phyloP scores from a whole-genome alignment of 2,797 vertebrate species.

The Pseudopleuronectes americanus region DNA sequence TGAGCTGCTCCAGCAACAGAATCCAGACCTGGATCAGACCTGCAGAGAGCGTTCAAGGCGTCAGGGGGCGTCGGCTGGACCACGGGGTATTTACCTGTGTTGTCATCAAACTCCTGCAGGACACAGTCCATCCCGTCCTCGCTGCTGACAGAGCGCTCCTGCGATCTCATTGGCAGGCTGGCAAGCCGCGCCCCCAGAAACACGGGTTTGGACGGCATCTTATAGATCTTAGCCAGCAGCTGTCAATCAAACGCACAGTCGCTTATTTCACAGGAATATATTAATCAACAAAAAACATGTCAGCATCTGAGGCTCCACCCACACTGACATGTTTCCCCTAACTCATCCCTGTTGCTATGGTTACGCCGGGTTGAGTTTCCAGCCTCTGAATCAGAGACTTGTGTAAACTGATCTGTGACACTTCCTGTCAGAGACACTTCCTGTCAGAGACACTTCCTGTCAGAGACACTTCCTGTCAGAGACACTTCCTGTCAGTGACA shows the following conservation, averaged over 20 bases:
- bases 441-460: too few relatives aligned
- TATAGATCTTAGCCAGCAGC: constrained; percentile 97
- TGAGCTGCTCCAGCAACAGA: constrained; percentile 93
- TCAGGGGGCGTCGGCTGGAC: neutral
- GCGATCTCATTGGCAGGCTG: constrained; percentile 87
- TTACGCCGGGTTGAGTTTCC: too few relatives aligned
- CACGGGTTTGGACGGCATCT: constrained; percentile 95
- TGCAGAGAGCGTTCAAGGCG: constrained; percentile 50
- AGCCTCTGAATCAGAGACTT: too few relatives aligned
- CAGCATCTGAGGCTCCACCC: too few relatives aligned
- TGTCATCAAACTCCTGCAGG: constrained; percentile 94
- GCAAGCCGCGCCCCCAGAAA: constrained; percentile 91
- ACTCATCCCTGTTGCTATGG: too few relatives aligned
- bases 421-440: too few relatives aligned
- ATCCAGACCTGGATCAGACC: constrained; percentile 98
- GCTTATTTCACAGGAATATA: too few relatives aligned
- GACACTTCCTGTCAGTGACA: too few relatives aligned
- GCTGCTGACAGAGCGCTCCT: constrained; percentile 90
- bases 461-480: too few relatives aligned
- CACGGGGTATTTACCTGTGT: constrained; percentile 84
- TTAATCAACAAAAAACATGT: too few relatives aligned
- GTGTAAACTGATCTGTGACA: too few relatives aligned
- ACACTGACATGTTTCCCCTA: too few relatives aligned
- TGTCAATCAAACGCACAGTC: constrained; percentile 56
- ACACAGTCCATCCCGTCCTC: constrained; percentile 94